These are phyloP conservation scores for Melanostoma scalare DNA, from an alignment of 2,888 invertebrate genomes.

Conservation along the genomic window DNA sequence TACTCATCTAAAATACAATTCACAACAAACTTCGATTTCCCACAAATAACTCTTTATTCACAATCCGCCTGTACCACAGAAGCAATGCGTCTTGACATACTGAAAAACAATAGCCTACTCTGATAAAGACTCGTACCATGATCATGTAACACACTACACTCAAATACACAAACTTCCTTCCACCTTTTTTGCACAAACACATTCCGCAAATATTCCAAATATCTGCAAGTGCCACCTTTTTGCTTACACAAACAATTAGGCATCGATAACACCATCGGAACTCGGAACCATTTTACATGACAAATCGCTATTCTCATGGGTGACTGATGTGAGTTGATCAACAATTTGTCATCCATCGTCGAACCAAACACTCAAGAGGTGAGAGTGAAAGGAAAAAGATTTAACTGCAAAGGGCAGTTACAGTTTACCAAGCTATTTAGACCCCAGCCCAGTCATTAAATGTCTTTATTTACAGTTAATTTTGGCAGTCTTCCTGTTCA, in stretches of 20 bases:
- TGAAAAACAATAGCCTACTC: conserved; percentile 53
- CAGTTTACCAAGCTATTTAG: conserved; percentile 23
- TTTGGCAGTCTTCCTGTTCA: conserved; percentile 14
- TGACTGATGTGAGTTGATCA: conserved; percentile 20
- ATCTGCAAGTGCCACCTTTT: conserved; percentile 23
- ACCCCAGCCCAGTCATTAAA: conserved; percentile 14
- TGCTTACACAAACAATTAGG: conserved; percentile 55
- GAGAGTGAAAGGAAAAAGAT: conserved; percentile 22
- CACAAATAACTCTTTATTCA: conserved; percentile 53
- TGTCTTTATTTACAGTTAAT: conserved; percentile 33
- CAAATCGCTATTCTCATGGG: conserved; percentile 38
- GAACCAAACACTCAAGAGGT: conserved; percentile 6
- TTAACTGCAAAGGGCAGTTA: conserved; percentile 38
- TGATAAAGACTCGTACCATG: conserved; percentile 37
- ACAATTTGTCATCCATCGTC: conserved; percentile 27
- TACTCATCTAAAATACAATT: conserved; percentile 48
- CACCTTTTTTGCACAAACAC: conserved; percentile 14
- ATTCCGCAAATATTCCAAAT: conserved; percentile 30
- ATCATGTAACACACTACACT: conserved; percentile 45
- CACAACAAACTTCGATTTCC: conserved; percentile 51
- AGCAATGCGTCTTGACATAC: conserved; percentile 42
- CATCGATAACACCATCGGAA: conserved; percentile 51
- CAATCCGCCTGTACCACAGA: conserved; percentile 22
- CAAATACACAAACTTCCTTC: not conserved
- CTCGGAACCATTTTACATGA: conserved; percentile 50